Evolutionary conservation across 2,113 vertebrate genomes (phyloP).

Genomic region (Phylloscopus whistleri): DNA sequence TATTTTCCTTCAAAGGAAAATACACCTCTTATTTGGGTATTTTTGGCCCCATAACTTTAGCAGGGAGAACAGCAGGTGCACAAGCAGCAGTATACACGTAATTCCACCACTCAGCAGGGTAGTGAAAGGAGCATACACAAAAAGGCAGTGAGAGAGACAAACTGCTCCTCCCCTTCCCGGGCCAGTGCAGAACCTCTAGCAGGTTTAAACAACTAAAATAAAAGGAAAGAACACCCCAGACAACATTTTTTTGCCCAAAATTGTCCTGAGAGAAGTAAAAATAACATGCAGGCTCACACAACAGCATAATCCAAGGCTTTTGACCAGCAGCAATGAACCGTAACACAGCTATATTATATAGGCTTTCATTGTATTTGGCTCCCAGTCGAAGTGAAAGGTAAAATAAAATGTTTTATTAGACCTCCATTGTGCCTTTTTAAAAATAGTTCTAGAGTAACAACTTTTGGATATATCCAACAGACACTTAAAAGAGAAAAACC

Average conservation of each 20-base stretch:
- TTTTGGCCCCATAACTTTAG: rapidly evolving
- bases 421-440: not conserved
- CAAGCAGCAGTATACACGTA: not conserved
- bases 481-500: constrained; percentile 51
- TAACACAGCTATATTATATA: not conserved
- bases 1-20: not conserved
- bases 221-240: not conserved
- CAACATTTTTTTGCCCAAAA: not conserved
- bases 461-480: not conserved
- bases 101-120: not conserved
- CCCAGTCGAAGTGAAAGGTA: not conserved
- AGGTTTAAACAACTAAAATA: not conserved
- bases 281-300: not conserved
- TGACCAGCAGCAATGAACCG: not conserved
- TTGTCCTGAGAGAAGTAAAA: not conserved
- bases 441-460: not conserved
- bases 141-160: not conserved
- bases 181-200: not conserved
- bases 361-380: not conserved
- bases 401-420: not conserved
- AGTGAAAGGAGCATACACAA: not conserved
- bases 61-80: not conserved
- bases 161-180: not conserved
- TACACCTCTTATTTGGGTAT: not conserved
- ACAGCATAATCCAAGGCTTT: not conserved